Conservation (phyloP, 2,797 vertebrate genomes). For the Clarias pachynema region DNA sequence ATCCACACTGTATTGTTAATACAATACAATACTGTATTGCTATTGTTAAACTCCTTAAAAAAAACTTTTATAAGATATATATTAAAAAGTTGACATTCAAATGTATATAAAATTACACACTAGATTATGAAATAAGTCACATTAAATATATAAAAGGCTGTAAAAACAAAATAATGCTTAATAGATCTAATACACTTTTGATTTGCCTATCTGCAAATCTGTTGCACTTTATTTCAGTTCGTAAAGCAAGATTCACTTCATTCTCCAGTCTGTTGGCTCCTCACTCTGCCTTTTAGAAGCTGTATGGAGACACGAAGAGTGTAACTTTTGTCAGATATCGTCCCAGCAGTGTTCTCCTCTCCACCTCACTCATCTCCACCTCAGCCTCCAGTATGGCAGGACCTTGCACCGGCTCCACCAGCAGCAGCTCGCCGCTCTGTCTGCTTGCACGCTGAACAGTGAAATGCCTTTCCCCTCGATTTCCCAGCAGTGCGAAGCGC, state of each 20-base stretch:
- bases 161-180: background rate
- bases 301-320: conserved; percentile 77
- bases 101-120: background rate
- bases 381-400: conserved; percentile 78
- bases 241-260: background rate
- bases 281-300: conserved; percentile 70
- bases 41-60: background rate
- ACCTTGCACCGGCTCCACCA: conserved; percentile 73
- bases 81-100: background rate
- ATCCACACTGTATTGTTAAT: too few relatives aligned
- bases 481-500: conserved; percentile 74
- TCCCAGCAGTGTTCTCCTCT: conserved; percentile 72
- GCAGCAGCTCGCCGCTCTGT: conserved; percentile 80
- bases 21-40: too few relatives aligned
- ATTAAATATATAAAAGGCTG: background rate
- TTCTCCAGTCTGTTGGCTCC: background rate
- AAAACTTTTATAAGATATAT: background rate
- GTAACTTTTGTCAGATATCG: conserved; percentile 85
- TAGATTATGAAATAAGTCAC: background rate
- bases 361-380: conserved; percentile 86
- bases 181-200: background rate
- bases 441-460: conserved; percentile 73
- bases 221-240: background rate
- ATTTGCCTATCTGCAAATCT: background rate
- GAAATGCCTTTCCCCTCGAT: conserved; percentile 67